Evolutionary conservation across 2,888 invertebrate species (phyloP), one percentile per base, ranked within the genome.

Genomic region (Eubasilissa splendida): DNA sequence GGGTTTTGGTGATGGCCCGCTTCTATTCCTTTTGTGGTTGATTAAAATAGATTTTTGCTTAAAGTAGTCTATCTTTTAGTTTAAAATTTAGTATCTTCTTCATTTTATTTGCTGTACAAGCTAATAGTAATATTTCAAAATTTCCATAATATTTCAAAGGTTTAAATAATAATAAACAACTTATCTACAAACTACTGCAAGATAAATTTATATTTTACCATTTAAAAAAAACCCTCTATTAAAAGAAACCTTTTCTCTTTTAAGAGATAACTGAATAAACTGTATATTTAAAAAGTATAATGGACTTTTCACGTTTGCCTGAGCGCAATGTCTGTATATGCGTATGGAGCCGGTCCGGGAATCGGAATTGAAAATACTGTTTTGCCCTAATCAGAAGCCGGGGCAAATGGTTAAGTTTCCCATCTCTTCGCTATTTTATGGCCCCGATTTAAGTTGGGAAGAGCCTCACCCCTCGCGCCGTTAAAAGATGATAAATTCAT

Each of bases 401-500:
- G 50, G n/a, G 68, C 68, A 68, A 66, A 68, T 68, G 50, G 68
- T 68, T 68, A 68, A 68, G 52, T 68, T 68, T 68, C 2, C 68
- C 68, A 50, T 10, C 63, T 4, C 52, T 58, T 33, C 31, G 31
- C 22, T 56, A 71, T 54, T 71, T 71, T 33, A 56, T 56, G 14
- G 31, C n/a, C 71, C 9, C 71, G 42, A 42, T 33, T 31, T 31
- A n/a, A 63, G 63, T 63, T 33, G 31, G 31, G 31, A 2, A 60
- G 33, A 14, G 63, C 12, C 63, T 22, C 63, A 8, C 11, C 33
- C 3, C 54, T 4, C 14, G 9, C 68, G 31, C 56, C 42, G 56
- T 58, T 11, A 33, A 77, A 77, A 70, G 58, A 77, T 59, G 77
- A 77, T 70, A 77, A 70, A 59, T 70, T 52, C 33, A 70, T 68